Conservation (phyloP, 2,888 invertebrate species). For the Calliphora vomitoria region DNA sequence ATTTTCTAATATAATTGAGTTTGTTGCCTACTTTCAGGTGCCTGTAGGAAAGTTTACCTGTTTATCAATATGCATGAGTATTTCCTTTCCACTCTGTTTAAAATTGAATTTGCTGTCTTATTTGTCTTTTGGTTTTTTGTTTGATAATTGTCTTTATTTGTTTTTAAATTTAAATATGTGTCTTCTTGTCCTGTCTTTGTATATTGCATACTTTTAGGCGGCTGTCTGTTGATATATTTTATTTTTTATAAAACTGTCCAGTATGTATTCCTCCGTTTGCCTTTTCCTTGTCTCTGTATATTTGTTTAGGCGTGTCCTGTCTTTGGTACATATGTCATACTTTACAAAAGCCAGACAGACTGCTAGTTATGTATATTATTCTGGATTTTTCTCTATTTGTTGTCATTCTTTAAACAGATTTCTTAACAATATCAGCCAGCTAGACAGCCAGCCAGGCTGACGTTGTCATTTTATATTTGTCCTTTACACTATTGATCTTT, state of each 20-base stretch:
- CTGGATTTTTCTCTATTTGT: background rate
- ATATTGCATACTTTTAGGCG: too few species aligned
- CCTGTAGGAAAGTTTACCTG: too few species aligned
- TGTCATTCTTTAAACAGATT: background rate
- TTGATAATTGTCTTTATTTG: too few species aligned
- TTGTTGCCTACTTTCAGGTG: background rate
- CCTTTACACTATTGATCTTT: slow-evolving; percentile 47
- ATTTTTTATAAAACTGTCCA: background rate
- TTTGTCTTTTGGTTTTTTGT: too few species aligned
- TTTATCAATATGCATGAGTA: too few species aligned
- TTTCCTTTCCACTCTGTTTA: background rate
- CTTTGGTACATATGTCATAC: background rate
- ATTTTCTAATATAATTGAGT: background rate
- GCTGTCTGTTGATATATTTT: too few species aligned
- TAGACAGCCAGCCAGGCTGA: background rate
- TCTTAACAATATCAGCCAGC: slow-evolving; percentile 1
- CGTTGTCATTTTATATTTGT: slow-evolving; percentile 25
- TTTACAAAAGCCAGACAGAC: background rate
- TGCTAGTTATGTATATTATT: too few species aligned
- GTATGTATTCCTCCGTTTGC: slow-evolving; percentile 4
- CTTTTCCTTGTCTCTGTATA: background rate
- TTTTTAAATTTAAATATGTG: too few species aligned
- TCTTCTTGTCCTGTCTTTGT: too few species aligned
- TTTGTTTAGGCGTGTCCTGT: slow-evolving; percentile 45
- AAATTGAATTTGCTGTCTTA: too few species aligned